These are phyloP conservation scores for Idaea aversata DNA, from an alignment of 2,888 invertebrate species.

Conservation along the genomic window DNA sequence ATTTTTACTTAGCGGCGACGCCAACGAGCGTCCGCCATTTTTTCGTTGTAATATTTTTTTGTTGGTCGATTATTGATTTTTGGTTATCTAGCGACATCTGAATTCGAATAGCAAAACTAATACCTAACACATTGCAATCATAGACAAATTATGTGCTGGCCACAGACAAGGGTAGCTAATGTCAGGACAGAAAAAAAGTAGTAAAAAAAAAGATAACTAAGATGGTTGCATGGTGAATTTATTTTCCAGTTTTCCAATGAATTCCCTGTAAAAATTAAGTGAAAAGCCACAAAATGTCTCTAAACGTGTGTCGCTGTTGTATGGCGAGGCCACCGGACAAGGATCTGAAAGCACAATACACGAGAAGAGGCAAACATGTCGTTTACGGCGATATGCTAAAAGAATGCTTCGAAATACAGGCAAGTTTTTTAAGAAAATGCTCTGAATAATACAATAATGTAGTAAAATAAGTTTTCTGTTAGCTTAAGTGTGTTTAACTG, in stretches of 20 bases:
- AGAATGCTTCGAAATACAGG: constrained; percentile 70
- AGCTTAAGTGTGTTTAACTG: neutral
- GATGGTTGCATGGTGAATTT: neutral
- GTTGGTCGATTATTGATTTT: neutral
- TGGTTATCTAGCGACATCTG: constrained; percentile 13
- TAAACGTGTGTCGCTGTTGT: constrained; percentile 57
- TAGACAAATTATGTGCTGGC: too few species aligned
- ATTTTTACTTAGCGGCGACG: constrained; percentile 37
- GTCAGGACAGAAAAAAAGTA: too few species aligned
- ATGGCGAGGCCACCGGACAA: constrained; percentile 61
- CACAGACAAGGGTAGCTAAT: too few species aligned
- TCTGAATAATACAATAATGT: too few species aligned
- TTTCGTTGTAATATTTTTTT: constrained; percentile 37
- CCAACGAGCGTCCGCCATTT: constrained; percentile 59
- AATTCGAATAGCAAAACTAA: constrained; percentile 6
- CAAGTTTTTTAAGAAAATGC: constrained; percentile 33
- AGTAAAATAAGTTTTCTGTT: neutral
- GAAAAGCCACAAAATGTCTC: constrained; percentile 39
- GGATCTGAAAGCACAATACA: constrained; percentile 51
- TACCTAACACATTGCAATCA: too few species aligned
- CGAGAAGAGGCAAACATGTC: constrained; percentile 53
- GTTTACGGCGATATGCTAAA: constrained; percentile 65
- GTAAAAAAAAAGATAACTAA: constrained; percentile 2
- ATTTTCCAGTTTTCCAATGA: neutral
- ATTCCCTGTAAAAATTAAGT: constrained; percentile 3